phyloP scores from a whole-genome alignment of 2,888 invertebrate genomes.

The Diachrysia chrysitis region DNA sequence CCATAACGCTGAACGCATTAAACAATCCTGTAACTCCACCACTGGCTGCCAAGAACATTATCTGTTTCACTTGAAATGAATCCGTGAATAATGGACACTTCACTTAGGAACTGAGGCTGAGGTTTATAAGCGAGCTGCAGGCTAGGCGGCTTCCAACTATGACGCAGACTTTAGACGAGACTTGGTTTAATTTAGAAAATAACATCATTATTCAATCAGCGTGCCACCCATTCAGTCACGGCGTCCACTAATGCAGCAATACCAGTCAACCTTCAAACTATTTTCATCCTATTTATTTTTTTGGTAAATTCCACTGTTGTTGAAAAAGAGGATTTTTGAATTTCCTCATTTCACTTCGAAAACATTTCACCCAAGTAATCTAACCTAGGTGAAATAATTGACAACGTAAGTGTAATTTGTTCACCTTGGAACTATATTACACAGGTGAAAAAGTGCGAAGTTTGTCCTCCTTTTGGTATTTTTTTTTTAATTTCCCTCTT shows the following conservation, averaged over 20 bases:
- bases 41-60: background rate
- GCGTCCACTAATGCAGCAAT: constrained; percentile 6
- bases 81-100: constrained; percentile 2
- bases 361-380: no score
- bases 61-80: constrained; percentile 1
- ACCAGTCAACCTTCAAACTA: background rate
- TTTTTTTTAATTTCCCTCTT: no score
- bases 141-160: background rate
- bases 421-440: no score
- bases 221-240: background rate
- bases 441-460: no score
- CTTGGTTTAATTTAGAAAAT: background rate
- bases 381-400: no score
- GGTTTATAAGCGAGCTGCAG: background rate
- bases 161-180: background rate
- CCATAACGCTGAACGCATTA: background rate
- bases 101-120: background rate
- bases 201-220: background rate
- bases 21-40: constrained; percentile 1
- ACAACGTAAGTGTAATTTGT: no score
- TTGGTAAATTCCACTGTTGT: no score
- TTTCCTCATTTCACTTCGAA: no score
- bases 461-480: no score
- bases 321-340: no score
- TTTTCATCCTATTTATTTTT: background rate